phyloP scores from a whole-genome alignment of 1,140 invertebrate genomes.

The Thrips palmi region DNA sequence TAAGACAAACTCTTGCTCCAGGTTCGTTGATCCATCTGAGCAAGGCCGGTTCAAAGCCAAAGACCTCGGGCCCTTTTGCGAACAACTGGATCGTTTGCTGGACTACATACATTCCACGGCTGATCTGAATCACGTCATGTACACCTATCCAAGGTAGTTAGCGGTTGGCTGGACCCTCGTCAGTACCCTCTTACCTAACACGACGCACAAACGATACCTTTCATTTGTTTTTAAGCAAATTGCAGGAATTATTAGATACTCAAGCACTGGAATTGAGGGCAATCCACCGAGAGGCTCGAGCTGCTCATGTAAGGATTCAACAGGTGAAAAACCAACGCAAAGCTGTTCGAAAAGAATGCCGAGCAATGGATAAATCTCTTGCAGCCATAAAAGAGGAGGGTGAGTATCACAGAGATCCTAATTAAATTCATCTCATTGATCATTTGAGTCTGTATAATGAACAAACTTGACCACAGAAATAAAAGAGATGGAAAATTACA shows the following conservation, averaged over 20 bases:
- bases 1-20: too few species aligned
- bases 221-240: conserved; percentile 13
- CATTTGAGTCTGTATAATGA: conserved; percentile 8
- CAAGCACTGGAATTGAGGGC: conserved; percentile 19
- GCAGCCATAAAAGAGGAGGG: conserved; percentile 20
- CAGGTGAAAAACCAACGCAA: conserved; percentile 19
- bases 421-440: not conserved
- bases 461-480: conserved; percentile 19
- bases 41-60: too few species aligned
- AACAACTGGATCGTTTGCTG: conserved; percentile 16
- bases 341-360: conserved; percentile 19
- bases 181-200: not conserved
- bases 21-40: too few species aligned
- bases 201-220: conserved; percentile 1
- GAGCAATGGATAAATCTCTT: conserved; percentile 16
- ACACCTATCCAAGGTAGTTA: conserved; percentile 18
- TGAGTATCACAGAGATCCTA: conserved; percentile 12
- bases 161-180: not conserved
- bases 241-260: conserved; percentile 17
- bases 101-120: conserved; percentile 15
- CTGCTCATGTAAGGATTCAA: conserved; percentile 16
- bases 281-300: conserved; percentile 19
- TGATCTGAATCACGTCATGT: conserved; percentile 14
- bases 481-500: conserved; percentile 20
- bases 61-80: conserved; percentile 14